Evolutionary conservation across 2,888 invertebrate genomes (phyloP), one percentile per base, ranked within the genome.

Genomic region (Agriopis leucophaearia): DNA sequence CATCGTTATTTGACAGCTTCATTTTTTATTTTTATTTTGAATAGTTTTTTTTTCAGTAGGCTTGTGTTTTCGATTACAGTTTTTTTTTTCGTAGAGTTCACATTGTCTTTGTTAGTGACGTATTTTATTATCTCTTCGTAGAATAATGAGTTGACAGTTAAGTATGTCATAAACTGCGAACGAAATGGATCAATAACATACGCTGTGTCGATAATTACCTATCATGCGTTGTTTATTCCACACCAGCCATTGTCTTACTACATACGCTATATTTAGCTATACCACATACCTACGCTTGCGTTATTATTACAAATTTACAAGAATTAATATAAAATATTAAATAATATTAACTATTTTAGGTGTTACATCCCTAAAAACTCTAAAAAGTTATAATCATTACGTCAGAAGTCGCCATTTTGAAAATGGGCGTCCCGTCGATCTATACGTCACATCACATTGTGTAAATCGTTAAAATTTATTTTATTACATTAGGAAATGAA

Each of bases 361-460:
- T 8, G 51, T 52, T 13, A 42, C 35, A 38, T 35, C 44, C 36
- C 44, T 10, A 10, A 38, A 50, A 16, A 45, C 36, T 0, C 48
- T 60, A 15, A 45, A 61, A 51, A 47, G 45, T 63, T 48, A 5
- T 69, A 67, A 69, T 66, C 8, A 64, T 76, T 73, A 72, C 75
- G 72, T 73, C 73, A 75, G 51, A 59, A 70, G 71, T 66, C 84
- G 91, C 91, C 91, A 91, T 91, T 86, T 91, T 91, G 90, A 78
- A 90, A 89, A 88, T 82, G 84, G 83, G 85, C 87, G 85, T 85
- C 83, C 78, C 80, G 71, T 73, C 64, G 59, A 57, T 47, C 42
- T 13, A 52, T 15, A 18, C 69, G 56, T 56, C 64, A 66, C n/a
- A 66, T 56, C 64, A 66, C n/a, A 66, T 15, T 18, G 27, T 27